These are phyloP conservation scores for Chaetorhynchus papuensis DNA, from an alignment of 2,113 vertebrate species.

Conservation along the genomic window DNA sequence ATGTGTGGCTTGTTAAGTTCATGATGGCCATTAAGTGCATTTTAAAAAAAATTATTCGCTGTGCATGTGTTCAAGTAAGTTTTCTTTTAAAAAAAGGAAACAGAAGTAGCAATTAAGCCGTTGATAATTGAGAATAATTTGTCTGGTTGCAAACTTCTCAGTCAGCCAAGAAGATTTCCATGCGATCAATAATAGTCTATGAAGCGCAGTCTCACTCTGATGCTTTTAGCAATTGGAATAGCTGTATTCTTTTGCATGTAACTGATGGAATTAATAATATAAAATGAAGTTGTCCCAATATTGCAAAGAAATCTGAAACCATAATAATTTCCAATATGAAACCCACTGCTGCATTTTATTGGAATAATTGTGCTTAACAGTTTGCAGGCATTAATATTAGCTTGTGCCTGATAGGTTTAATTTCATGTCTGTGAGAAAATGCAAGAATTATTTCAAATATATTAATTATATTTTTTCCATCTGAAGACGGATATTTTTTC, in stretches of 20 bases:
- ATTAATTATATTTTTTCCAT: conserved; percentile 27
- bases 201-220: not conserved
- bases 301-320: not conserved
- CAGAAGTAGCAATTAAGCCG: not conserved
- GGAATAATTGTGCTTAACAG: not conserved
- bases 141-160: not conserved
- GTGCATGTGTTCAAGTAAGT: not conserved
- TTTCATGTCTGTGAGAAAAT: conserved; percentile 31
- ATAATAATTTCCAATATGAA: not conserved
- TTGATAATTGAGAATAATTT: not conserved
- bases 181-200: not conserved
- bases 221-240: not conserved
- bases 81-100: not conserved
- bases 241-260: not conserved
- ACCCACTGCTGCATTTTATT: not conserved
- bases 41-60: not conserved
- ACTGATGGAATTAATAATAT: not conserved
- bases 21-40: not conserved
- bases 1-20: not conserved
- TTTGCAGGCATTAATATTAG: conserved; percentile 8
- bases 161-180: not conserved
- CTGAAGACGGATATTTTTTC: conserved; percentile 8
- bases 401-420: not conserved
- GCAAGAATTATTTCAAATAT: conserved; percentile 8
- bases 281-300: not conserved